Conservation (phyloP, 2,797 vertebrate genomes). For the Pseudochaenichthys georgianus region DNA sequence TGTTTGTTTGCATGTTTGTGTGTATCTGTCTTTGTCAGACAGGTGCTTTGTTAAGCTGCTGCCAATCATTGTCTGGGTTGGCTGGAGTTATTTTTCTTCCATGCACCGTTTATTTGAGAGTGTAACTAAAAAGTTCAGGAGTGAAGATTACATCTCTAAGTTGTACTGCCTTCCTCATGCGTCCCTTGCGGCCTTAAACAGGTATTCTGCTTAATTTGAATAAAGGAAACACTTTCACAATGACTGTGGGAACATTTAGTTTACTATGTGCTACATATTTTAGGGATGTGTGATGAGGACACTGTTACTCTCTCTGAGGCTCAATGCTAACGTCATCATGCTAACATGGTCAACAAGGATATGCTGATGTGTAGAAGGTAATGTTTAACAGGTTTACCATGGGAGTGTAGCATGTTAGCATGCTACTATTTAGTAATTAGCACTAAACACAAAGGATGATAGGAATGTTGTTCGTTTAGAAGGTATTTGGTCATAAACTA, state of each 20-base stretch:
- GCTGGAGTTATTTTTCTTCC: conserved; percentile 39
- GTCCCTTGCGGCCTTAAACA: conserved; percentile 23
- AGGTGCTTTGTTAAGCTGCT: conserved; percentile 78
- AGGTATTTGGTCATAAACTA: neutral
- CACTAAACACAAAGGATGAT: too few relatives aligned
- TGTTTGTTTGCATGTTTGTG: conserved; percentile 70
- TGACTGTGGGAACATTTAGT: conserved; percentile 5
- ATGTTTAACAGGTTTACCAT: too few relatives aligned
- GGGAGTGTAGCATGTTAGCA: too few relatives aligned
- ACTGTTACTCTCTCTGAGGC: too few relatives aligned
- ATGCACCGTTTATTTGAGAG: conserved; percentile 53
- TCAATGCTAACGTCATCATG: too few relatives aligned
- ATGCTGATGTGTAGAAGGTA: too few relatives aligned
- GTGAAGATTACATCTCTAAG: conserved; percentile 65
- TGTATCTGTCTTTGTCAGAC: conserved; percentile 57
- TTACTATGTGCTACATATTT: neutral
- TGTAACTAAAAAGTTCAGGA: conserved; percentile 60
- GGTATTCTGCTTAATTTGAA: neutral
- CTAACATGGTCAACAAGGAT: too few relatives aligned
- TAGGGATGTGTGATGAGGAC: too few relatives aligned
- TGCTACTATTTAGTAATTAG: too few relatives aligned
- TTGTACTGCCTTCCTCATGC: conserved; percentile 64
- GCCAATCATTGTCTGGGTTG: conserved; percentile 77
- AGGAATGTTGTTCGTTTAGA: neutral
- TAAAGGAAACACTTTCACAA: neutral